Base-by-base conservation (phyloP, 2,888 invertebrate genomes). In the Hyposoter dolosus region DNA sequence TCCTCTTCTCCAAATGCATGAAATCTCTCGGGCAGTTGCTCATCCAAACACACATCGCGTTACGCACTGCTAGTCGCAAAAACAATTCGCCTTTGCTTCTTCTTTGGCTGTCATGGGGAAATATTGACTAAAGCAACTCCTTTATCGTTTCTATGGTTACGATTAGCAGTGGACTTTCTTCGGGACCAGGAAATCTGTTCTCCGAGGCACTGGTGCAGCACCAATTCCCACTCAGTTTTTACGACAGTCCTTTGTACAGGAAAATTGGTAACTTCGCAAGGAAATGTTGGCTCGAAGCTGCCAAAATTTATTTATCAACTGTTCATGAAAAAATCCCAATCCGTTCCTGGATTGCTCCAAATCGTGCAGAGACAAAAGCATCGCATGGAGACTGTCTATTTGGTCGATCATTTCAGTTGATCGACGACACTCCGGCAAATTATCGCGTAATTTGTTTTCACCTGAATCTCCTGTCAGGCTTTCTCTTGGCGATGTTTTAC, bases 361-460 rank as follows among this genome's bases (percentile, higher is more conserved):
- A 40, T 40, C 0, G n/a, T n/a, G n/a, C n/a, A 40, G 9, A 0
- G 23, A 53, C 23, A 19, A 53, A 53, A 53, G 10, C 19, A 10
- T 28, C 28, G 28, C 32, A 32, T 32, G 32, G 32, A 32, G 32
- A 2, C 4, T 4, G 32, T 32, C 32, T 32, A 32, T 19, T n/a
- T 53, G 53, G n/a, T 53, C 2, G 10, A 56, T 7, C 9, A 56
- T 56, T 56, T 56, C 12, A 23, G 10, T 23, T 23, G 7, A 56
- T 23, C 23, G 23, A 7, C 23, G 23, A 56, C 23, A 56, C 23
- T 23, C 23, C 23, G 23, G 23, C 56, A 12, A 19, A 56, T 56
- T 23, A 56, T 23, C 23, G 50, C 75, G 77, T 83, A 66, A 77
- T 63, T 40, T 53, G 15, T 63, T 77, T 77, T 81, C 76, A 66